Evolutionary conservation across 2,113 vertebrate species (phyloP).

Genomic region (Argyrosomus japonicus): DNA sequence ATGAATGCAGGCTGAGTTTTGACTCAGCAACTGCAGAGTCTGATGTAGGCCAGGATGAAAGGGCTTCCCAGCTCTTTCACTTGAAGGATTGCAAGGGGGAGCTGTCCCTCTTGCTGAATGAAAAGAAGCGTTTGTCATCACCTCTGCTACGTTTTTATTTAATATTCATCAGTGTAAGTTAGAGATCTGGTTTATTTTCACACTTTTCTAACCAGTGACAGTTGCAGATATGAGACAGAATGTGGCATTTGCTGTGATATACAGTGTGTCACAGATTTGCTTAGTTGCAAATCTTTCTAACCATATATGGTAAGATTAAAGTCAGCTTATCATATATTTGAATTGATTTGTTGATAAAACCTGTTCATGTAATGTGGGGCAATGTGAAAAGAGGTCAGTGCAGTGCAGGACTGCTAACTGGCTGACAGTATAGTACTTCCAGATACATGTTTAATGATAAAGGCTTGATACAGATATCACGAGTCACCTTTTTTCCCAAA

Average conservation of each 20-base stretch:
- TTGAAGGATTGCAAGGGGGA: neutral
- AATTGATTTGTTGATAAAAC: constrained; percentile 12
- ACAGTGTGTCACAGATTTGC: neutral
- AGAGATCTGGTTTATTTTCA: constrained; percentile 1
- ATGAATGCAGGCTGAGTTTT: constrained; percentile 21
- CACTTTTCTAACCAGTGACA: neutral
- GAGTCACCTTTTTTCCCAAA: neutral
- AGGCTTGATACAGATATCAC: constrained; percentile 1
- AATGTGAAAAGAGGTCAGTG: constrained; percentile 18
- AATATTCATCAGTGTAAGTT: neutral
- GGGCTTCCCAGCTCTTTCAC: neutral
- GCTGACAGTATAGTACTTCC: neutral
- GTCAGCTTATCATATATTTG: neutral
- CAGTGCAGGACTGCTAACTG: neutral
- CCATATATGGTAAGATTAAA: neutral
- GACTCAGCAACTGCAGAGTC: constrained; percentile 6
- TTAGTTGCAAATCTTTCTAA: neutral
- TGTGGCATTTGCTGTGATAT: constrained; percentile 2
- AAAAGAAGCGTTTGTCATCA: neutral
- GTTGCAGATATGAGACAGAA: neutral
- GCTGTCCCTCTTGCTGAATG: neutral
- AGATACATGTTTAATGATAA: neutral
- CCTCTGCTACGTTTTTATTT: neutral
- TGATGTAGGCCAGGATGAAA: constrained; percentile 15
- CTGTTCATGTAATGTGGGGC: constrained; percentile 1